phyloP scores from a whole-genome alignment of 2,888 invertebrate genomes.

The Ceramica pisi region DNA sequence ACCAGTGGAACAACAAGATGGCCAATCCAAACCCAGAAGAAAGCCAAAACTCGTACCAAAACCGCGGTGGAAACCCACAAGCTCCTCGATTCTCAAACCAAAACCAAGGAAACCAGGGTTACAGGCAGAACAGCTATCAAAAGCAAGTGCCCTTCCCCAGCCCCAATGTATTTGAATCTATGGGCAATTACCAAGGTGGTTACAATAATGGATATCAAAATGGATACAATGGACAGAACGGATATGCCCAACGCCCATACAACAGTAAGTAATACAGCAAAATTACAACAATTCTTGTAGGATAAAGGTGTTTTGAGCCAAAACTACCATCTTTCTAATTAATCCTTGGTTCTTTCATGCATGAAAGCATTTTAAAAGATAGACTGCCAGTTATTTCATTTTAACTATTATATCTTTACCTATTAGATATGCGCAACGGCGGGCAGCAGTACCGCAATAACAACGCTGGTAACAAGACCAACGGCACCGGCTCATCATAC shows the following conservation, averaged over 20 bases:
- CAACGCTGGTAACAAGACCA: conserved; percentile 81
- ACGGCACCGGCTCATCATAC: conserved; percentile 86
- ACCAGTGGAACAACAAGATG: conserved; percentile 90
- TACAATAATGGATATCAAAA: conserved; percentile 89
- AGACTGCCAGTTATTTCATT: neutral
- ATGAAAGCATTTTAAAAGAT: neutral
- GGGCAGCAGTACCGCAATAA: conserved; percentile 86
- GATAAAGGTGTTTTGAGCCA: neutral
- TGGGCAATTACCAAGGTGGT: conserved; percentile 90
- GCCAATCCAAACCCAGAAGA: conserved; percentile 80
- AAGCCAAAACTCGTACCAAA: conserved; percentile 80
- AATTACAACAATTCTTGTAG: neutral
- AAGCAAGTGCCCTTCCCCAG: conserved; percentile 91
- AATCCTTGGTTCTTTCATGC: neutral
- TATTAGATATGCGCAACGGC: conserved; percentile 81
- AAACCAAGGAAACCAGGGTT: conserved; percentile 83
- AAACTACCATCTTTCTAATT: neutral
- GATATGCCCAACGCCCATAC: conserved; percentile 86
- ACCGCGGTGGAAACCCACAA: conserved; percentile 80
- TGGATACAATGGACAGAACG: conserved; percentile 87
- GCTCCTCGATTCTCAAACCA: conserved; percentile 90
- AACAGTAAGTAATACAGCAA: conserved; percentile 79
- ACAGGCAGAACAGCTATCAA: conserved; percentile 88
- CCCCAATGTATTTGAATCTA: conserved; percentile 90
- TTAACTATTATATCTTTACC: conserved; percentile 1